Evolutionary conservation across 2,797 vertebrate species (phyloP), one percentile per base, ranked within the genome.

Genomic region (Craterocephalus amniculus): DNA sequence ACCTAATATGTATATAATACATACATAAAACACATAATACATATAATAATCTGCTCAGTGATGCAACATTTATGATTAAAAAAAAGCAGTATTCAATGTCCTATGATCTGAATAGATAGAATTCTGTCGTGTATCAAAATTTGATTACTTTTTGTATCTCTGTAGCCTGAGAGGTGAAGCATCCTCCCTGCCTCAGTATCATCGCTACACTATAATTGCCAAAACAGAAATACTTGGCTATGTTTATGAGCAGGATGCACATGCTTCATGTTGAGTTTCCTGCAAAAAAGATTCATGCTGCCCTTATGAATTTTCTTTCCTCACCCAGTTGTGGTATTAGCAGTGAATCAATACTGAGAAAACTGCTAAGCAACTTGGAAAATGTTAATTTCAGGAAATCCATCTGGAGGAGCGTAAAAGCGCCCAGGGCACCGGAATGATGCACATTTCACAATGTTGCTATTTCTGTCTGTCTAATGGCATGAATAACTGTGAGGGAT

Each of bases 401-500:
- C 87, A 90, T 90, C 87, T 83, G 83, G 81, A 68, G 76, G 56
- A 51, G 34, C 68, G 76, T 86, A 77, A 82, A 70, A 78, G 65
- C 34, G 68, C 83, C 81, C 60, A 67, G 58, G 86, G 81, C 82
- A 45, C 68, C 54, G 38, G 65, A 79, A 77, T 76, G 85, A 87
- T 72, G 79, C 57, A 11, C 74, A 85, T 86, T 70, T 70, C 88
- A 87, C 86, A 83, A 70, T 61, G 67, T 83, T 70, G 84, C 83
- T 63, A 83, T 91, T 93, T 83, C 72, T 83, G 63, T 88, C 76
- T 70, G 86, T 81, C 76, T 88, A 88, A 90, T 90, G 86, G 87
- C 80, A 81, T 88, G 86, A 90, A 83, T 76, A 89, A 81, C 69
- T 66, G 70, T 72, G 81, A 90, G 78, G 72, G 76, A 82, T 55